Evolutionary conservation across 1,140 invertebrate genomes (phyloP).

Genomic region (Pachypeltis micranthus): DNA sequence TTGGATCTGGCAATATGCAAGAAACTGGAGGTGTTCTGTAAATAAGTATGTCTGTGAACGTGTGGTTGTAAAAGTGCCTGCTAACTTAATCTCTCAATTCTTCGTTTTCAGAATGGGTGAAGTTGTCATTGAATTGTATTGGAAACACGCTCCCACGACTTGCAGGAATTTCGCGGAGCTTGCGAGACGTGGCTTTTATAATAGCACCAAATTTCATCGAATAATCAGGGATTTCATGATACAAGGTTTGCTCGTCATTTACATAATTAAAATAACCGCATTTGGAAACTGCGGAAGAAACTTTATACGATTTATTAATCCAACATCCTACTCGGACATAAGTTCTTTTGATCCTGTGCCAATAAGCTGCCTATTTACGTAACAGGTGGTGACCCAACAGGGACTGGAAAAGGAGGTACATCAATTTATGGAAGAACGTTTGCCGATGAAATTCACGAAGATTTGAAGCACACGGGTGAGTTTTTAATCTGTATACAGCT

Average conservation of each 20-base stretch:
- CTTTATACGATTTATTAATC: too few species aligned
- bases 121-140: conserved; percentile 85
- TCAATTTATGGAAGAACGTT: conserved; percentile 95
- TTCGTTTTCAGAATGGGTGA: conserved; percentile 75
- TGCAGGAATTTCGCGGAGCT: conserved; percentile 95
- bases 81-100: background rate
- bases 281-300: too few species aligned
- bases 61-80: conserved; percentile 4
- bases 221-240: conserved; percentile 98
- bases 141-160: conserved; percentile 92
- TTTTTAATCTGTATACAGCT: background rate
- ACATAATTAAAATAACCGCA: background rate
- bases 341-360: too few species aligned
- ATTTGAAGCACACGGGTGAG: conserved; percentile 85
- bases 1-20: conserved; percentile 1
- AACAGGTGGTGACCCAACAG: conserved; percentile 75
- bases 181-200: conserved; percentile 83
- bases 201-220: conserved; percentile 90
- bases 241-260: conserved; percentile 46
- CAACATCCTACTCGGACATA: too few species aligned
- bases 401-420: conserved; percentile 85
- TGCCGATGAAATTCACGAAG: conserved; percentile 88
- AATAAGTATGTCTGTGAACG: conserved; percentile 15
- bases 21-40: conserved; percentile 16
- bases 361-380: too few species aligned